Evolutionary conservation across 2,888 invertebrate species (phyloP).

Genomic region (Resseliella maxima): DNA sequence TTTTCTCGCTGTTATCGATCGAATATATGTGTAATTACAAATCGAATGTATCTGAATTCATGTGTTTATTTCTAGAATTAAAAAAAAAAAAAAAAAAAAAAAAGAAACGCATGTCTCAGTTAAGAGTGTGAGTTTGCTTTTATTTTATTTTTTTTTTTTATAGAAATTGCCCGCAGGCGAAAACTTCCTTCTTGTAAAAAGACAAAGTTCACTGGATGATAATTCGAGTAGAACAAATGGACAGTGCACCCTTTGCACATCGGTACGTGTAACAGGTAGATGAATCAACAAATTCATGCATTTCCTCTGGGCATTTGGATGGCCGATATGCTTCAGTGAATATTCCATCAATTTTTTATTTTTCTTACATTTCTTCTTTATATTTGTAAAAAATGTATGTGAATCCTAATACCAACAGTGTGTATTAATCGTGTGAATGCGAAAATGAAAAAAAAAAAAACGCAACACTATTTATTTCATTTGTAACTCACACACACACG

Average conservation of each 20-base stretch:
- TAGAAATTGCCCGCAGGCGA: neutral
- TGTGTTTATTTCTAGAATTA: no score
- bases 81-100: no score
- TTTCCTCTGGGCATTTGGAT: conserved; percentile 31
- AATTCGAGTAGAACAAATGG: neutral
- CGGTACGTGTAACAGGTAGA: neutral
- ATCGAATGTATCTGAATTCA: no score
- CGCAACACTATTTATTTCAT: neutral
- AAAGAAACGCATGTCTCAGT: no score
- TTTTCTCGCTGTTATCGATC: no score
- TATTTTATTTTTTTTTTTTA: neutral
- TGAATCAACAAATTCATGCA: neutral
- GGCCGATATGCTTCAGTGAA: conserved; percentile 15
- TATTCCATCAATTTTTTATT: neutral
- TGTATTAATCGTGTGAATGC: conserved; percentile 7
- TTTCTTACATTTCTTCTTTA: neutral
- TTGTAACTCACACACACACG: neutral
- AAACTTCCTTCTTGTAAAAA: neutral
- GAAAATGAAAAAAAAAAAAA: neutral
- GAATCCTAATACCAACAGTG: neutral
- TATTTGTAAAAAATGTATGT: neutral
- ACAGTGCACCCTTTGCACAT: neutral
- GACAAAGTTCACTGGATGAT: neutral
- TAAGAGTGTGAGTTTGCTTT: no score
- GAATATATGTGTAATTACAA: no score